Percentiles rank a stretch among this genome's conserved stretches.
Evolutionary conservation across 2,113 vertebrate species (phyloP).

Genomic region (Ia io): DNA sequence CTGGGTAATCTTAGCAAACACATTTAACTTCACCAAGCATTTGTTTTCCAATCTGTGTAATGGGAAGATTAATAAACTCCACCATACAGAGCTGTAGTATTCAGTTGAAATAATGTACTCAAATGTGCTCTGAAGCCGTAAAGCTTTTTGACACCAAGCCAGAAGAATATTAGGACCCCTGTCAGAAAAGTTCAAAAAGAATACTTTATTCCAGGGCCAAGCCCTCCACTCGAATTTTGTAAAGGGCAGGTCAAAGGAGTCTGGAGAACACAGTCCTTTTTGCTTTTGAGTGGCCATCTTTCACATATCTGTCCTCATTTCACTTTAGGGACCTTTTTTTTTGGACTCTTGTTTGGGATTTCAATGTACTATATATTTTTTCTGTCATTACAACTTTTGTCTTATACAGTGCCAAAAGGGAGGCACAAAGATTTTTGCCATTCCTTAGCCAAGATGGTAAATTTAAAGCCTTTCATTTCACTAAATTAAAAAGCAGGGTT

Average conservation of each 20-base stretch:
- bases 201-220: background rate
- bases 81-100: background rate
- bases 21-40: background rate
- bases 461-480: conserved; percentile 15
- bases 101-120: background rate
- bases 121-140: background rate
- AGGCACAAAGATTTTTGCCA: background rate
- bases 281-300: background rate
- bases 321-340: background rate
- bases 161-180: background rate
- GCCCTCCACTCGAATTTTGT: background rate
- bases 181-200: background rate
- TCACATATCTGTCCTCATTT: background rate
- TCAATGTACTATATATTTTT: background rate
- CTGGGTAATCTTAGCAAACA: background rate
- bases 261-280: background rate
- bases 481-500: background rate
- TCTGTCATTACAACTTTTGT: background rate
- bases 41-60: background rate
- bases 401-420: background rate
- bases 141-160: background rate
- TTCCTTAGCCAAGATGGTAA: background rate
- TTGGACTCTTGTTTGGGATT: background rate
- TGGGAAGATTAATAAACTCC: background rate
- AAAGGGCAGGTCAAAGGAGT: background rate